Percentiles rank a stretch among this genome's conserved stretches.
Evolutionary conservation across 2,888 invertebrate genomes (phyloP).

Genomic region (Polymixis flavicincta): DNA sequence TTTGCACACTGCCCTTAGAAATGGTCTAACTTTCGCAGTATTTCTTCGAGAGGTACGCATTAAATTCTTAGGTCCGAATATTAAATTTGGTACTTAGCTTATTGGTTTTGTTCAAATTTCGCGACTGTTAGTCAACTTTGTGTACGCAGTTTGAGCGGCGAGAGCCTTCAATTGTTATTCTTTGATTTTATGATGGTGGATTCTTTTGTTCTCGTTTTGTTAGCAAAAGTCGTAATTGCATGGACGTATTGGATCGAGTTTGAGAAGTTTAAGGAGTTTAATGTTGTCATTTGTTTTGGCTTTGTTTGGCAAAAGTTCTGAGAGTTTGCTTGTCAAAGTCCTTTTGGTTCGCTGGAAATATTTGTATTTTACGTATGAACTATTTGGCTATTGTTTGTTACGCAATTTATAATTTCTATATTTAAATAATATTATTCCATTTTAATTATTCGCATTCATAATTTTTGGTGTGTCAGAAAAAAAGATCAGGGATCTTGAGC

Average conservation of each 20-base stretch:
- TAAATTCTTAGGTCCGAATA: constrained; percentile 63
- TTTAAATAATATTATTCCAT: background rate
- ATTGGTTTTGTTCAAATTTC: constrained; percentile 64
- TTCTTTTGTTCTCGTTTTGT: constrained; percentile 40
- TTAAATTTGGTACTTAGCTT: constrained; percentile 63
- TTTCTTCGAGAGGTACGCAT: constrained; percentile 59
- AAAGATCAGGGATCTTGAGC: too few species aligned
- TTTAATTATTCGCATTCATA: background rate
- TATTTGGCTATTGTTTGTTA: constrained; percentile 19
- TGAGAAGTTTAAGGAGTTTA: constrained; percentile 41
- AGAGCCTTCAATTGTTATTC: constrained; percentile 50
- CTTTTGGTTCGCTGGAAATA: constrained; percentile 22
- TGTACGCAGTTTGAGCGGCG: constrained; percentile 43
- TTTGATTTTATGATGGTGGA: constrained; percentile 40
- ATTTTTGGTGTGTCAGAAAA: too few species aligned
- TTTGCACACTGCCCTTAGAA: constrained; percentile 45
- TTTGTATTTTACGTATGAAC: constrained; percentile 23
- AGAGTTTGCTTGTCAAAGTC: constrained; percentile 25
- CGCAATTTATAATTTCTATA: background rate
- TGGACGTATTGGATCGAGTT: constrained; percentile 47
- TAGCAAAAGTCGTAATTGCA: constrained; percentile 46
- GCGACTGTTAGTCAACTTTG: constrained; percentile 54
- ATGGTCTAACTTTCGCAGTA: constrained; percentile 63
- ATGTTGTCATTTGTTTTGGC: constrained; percentile 51
- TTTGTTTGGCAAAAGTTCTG: constrained; percentile 33